Conservation (phyloP, 2,888 invertebrate genomes). For the Orgyia antiqua region DNA sequence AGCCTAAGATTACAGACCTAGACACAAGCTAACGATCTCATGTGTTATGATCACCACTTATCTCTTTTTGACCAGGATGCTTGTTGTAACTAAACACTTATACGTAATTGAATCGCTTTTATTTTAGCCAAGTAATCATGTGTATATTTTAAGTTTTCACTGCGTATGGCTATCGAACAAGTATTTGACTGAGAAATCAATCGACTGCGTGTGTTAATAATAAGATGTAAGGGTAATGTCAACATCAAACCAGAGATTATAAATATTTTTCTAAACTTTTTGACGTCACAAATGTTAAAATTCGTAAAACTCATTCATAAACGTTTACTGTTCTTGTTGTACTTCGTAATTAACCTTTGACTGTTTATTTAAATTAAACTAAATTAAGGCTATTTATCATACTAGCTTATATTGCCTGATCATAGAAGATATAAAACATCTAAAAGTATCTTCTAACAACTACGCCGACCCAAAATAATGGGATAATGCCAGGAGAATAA, state of each 20-base stretch:
- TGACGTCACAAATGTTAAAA: slow-evolving; percentile 54
- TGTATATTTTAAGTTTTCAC: slow-evolving; percentile 14
- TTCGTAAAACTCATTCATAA: slow-evolving; percentile 55
- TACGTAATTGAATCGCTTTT: slow-evolving; percentile 11
- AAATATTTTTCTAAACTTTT: slow-evolving; percentile 77
- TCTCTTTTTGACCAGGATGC: too few relatives aligned
- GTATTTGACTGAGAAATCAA: slow-evolving; percentile 67
- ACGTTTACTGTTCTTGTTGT: slow-evolving; percentile 58
- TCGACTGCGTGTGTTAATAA: slow-evolving; percentile 58
- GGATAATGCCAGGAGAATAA: too few relatives aligned
- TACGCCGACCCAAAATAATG: too few relatives aligned
- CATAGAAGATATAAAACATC: too few relatives aligned
- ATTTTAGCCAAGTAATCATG: slow-evolving; percentile 12
- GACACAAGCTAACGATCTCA: too few relatives aligned
- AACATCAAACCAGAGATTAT: slow-evolving; percentile 54
- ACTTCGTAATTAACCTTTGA: slow-evolving; percentile 38
- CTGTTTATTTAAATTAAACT: slow-evolving; percentile 25
- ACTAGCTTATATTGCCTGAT: too few relatives aligned
- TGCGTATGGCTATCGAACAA: slow-evolving; percentile 38
- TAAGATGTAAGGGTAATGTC: slow-evolving; percentile 61
- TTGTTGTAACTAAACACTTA: too few relatives aligned
- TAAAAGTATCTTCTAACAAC: too few relatives aligned
- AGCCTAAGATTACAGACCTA: too few relatives aligned
- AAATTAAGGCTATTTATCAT: too few relatives aligned
- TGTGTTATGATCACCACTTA: too few relatives aligned